Conservation (phyloP, 2,888 invertebrate species). For the Leuctra nigra region DNA sequence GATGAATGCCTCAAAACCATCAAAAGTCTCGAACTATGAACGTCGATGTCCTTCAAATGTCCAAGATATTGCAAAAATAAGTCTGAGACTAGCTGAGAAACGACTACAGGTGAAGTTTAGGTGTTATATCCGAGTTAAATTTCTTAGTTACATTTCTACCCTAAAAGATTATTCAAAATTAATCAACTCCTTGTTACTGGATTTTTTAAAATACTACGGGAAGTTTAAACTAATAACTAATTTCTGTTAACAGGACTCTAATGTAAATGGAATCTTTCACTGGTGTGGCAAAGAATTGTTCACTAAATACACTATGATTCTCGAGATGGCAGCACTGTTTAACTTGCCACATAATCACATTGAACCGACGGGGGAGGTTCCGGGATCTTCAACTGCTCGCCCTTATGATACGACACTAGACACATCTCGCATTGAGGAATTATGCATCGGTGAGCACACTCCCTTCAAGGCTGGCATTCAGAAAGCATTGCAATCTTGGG, state of each 20-base stretch:
- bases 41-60: constrained; percentile 43
- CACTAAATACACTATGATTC: constrained; percentile 46
- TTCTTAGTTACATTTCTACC: not conserved
- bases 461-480: constrained; percentile 38
- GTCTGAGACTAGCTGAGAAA: constrained; percentile 36
- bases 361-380: constrained; percentile 35
- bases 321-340: constrained; percentile 41
- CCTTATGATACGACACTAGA: constrained; percentile 42
- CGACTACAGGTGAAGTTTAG: constrained; percentile 32
- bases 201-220: too few relatives aligned
- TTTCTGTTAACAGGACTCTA: not conserved
- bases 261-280: constrained; percentile 41
- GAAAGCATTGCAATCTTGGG: constrained; percentile 30
- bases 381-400: constrained; percentile 33
- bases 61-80: constrained; percentile 40
- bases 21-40: constrained; percentile 41
- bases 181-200: too few relatives aligned
- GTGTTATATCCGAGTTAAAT: too few relatives aligned
- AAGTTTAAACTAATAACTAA: too few relatives aligned
- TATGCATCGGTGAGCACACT: constrained; percentile 38
- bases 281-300: constrained; percentile 44
- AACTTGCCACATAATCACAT: constrained; percentile 39
- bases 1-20: constrained; percentile 25
- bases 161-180: too few relatives aligned
- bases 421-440: constrained; percentile 35